Evolutionary conservation across 1,140 invertebrate species (phyloP), one percentile per base, ranked within the genome.

Genomic region (Asobara japonica): DNA sequence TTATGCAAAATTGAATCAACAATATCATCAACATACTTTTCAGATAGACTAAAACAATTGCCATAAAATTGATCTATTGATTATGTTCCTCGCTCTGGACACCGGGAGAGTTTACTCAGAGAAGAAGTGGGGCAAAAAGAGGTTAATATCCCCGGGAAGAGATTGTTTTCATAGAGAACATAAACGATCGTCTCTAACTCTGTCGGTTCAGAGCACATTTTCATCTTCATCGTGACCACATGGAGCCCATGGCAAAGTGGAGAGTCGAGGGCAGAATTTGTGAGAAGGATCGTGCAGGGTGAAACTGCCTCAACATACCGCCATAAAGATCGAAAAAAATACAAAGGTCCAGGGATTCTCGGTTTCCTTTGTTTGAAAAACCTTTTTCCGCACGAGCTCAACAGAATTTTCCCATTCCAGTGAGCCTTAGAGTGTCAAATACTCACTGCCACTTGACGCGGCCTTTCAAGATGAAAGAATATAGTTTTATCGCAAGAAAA

Each of bases 171-270:
- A 51, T 51, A 51, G 45, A n/a, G 45, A 51, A 51, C 45, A 51
- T 51, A 20, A 51, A 16, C 45, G 45, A n/a, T 51, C 4, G n/a
- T 51, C 45, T 51, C 4, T 16, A 51, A 16, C 45, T 16, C 31
- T 29, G 18, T 68, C 16, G 33, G 38, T 48, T 27, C 41, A 33
- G 38, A 60, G 16, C 33, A 65, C 61, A 71, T 71, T 71, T 71
- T 51, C 69, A 71, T 71, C 69, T 71, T 71, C 33, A 71, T 71
- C 69, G 38, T 71, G 61, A 45, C 60, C 68, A 69, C 66, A 69
- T 31, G 22, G n/a, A 8, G 20, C 13, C 20, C 48, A 31, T 13
- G 20, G 25, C 45, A 51, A 51, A 51, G 45, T 51, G 45, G 18
- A 20, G 16, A 16, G 16, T 13, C n/a, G 45, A 31, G 29, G 29